These are phyloP conservation scores for Thymelicus lineola DNA, from an alignment of 2,888 invertebrate species.

Conservation along the genomic window DNA sequence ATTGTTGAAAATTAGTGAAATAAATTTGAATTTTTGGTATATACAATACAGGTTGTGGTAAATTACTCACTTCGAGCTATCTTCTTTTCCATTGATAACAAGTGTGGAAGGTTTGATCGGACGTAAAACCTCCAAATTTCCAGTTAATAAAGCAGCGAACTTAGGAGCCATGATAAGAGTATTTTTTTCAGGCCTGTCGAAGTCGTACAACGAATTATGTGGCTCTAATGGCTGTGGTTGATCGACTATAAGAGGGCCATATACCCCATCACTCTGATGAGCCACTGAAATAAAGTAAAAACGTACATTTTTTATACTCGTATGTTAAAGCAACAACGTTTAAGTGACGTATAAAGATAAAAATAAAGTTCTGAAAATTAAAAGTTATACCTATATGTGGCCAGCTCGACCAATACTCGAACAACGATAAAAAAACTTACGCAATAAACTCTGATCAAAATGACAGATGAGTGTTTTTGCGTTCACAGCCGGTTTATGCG, in stretches of 20 bases:
- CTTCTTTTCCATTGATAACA: slow-evolving; percentile 63
- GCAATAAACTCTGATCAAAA: too few species aligned
- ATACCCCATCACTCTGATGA: slow-evolving; percentile 86
- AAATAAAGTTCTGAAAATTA: too few species aligned
- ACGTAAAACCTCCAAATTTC: slow-evolving; percentile 69
- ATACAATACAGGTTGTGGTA: neutral
- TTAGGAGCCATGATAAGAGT: slow-evolving; percentile 80
- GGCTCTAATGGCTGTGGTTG: slow-evolving; percentile 75
- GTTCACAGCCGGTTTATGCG: too few species aligned
- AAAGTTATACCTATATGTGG: too few species aligned
- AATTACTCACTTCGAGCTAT: slow-evolving; percentile 65
- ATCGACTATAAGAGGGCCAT: slow-evolving; percentile 84
- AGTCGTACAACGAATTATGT: slow-evolving; percentile 71
- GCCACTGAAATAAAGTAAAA: slow-evolving; percentile 68
- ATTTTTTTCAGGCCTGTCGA: slow-evolving; percentile 74
- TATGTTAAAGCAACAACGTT: too few species aligned
- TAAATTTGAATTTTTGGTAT: too few species aligned
- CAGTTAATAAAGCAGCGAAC: slow-evolving; percentile 83
- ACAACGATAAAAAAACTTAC: too few species aligned
- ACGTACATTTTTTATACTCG: too few species aligned
- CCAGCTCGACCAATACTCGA: too few species aligned
- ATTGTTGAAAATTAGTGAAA: too few species aligned
- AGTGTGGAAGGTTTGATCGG: slow-evolving; percentile 68
- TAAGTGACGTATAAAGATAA: too few species aligned
- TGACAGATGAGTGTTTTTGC: too few species aligned